Base-by-base conservation (phyloP, 2,888 invertebrate genomes). In the Idaea aversata region DNA sequence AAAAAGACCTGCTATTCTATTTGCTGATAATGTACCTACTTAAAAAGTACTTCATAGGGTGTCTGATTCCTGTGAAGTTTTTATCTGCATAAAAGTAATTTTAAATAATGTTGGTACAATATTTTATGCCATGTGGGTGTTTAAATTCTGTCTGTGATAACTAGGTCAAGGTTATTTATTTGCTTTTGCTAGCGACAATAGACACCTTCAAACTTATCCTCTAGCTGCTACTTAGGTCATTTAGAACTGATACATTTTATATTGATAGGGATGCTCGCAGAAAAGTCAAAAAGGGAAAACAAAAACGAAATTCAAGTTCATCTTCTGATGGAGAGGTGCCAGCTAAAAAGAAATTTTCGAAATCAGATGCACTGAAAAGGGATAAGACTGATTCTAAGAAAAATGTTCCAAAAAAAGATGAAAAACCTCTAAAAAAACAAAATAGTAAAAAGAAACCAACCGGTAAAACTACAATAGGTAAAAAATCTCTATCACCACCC, bases 301-400 rank as follows among this genome's bases (percentile, higher is more conserved):
- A 93, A 59, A 94, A 94, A 81, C 88, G 95, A 57, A 93, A 94
- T 77, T 94, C 94, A 0, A 94, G 94, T 77, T 94, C 94, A 15
- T 95, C 95, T 10, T 95, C 96, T 4, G 96, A 96, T 71, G 94
- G 94, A 65, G 95, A 94, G 72, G 90, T 93, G 59, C 90, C 90
- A 65, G 75, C 90, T 36, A 93, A 93, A 80, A 94, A 94, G 77
- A 94, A 94, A 78, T 91, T 94, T 71, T 75, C 88, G 34, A 93
- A 93, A 88, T 80, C 67, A 72, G 91, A 91, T 67, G 61, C 80
- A 57, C 64, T 83, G 16, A 93, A 93, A 82, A 83, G 87, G 72
- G 92, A 90, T 69, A 92, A 91, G 82, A 85, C 77, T 82, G 88
- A 86, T 67, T 77, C 83, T 59, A 94, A 94, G 77, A 94, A 94